Evolutionary conservation across 2,797 vertebrate genomes (phyloP), one percentile per base, ranked within the genome.

Genomic region (Hippopotamyrus pictus): DNA sequence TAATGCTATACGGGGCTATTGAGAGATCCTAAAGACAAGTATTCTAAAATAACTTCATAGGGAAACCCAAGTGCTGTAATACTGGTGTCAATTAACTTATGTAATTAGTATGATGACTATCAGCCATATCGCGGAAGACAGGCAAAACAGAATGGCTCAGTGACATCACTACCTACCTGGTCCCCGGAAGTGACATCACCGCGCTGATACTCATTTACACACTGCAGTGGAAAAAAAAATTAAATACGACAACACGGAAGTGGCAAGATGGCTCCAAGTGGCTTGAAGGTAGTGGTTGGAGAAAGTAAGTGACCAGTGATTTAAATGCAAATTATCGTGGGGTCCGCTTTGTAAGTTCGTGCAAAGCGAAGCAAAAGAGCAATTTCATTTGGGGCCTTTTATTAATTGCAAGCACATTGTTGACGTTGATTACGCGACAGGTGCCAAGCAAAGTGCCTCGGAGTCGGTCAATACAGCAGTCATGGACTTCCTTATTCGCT

Each of bases 201-300:
- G 14, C 62, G 2, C 59, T 17, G 12, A 5, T 69, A 79, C 51
- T 11, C n/a, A 90, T 25, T 41, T 87, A 19, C 69, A 90, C 17
- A 90, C 14, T 57, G 59, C 5, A 76, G 46, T 57, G 57, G 29
- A 12, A 44, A 59, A 86, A 44, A 17, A 17, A 29, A 6, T 25
- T 53, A 85, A 89, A 62, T 87, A 91, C 90, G 87, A 88, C 89
- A 93, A 93, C 90, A 90, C 89, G 93, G 93, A 93, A 94, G 92
- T 92, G 93, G 92, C 90, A 95, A 96, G 92, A 97, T 97, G 96
- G 96, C 96, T 93, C 95, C 96, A 90, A 94, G 91, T 91, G 96
- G 96, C 87, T 93, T 97, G 87, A 97, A 97, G 90, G 94, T 95
- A 88, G 90, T 96, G 54, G 96, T 96, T 0, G 95, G 95, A 65